These are phyloP conservation scores for Cossypha niveicapilla DNA, from an alignment of 2,797 vertebrate genomes.

Conservation along the genomic window DNA sequence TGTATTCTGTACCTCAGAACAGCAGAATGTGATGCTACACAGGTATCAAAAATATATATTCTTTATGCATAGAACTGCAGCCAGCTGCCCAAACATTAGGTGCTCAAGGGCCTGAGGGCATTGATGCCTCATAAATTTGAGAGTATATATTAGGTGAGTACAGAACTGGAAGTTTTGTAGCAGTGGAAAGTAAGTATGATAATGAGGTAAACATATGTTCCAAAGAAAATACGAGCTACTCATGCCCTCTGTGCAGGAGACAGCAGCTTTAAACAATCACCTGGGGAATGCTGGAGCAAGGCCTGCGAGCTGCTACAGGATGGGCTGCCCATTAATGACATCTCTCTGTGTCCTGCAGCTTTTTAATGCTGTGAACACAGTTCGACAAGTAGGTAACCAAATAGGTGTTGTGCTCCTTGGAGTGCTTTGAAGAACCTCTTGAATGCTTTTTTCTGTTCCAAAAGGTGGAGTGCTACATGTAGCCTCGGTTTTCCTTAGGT, in stretches of 20 bases:
- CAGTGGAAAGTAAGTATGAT: slow-evolving; percentile 10
- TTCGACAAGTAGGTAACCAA: background rate
- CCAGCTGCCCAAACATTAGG: slow-evolving; percentile 44
- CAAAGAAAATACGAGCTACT: background rate
- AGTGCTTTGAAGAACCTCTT: background rate
- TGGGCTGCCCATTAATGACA: background rate
- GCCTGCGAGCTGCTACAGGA: background rate
- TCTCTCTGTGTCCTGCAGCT: background rate
- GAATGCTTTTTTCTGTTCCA: background rate
- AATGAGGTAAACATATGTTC: slow-evolving; percentile 52
- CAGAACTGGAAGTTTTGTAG: background rate
- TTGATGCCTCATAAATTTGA: slow-evolving; percentile 20
- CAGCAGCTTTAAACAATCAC: background rate
- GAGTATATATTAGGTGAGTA: slow-evolving; percentile 49
- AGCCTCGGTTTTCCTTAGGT: background rate
- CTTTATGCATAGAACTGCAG: background rate
- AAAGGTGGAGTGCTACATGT: background rate
- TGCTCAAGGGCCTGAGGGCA: background rate
- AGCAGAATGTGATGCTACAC: background rate
- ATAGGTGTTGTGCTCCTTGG: background rate
- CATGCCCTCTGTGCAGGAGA: background rate
- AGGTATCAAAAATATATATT: background rate
- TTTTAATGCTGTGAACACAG: background rate
- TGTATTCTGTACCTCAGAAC: background rate
- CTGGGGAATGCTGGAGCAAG: background rate